phyloP scores from a whole-genome alignment of 1,140 invertebrate genomes.

The Drosophila rufa region DNA sequence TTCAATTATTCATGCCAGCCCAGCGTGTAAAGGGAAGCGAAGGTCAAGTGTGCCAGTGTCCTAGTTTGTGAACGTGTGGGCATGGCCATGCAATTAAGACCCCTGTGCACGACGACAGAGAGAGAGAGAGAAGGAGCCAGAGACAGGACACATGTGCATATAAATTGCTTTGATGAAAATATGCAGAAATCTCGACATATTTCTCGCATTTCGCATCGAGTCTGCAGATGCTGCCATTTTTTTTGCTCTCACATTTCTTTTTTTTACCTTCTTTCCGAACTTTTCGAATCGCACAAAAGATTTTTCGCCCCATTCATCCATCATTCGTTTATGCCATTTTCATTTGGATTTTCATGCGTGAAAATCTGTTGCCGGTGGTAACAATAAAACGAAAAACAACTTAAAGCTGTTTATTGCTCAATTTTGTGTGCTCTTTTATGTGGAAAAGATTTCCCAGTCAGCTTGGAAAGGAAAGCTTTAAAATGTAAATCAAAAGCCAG shows the following conservation, averaged over 20 bases:
- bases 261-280: conserved; percentile 14
- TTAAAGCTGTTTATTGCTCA: conserved; percentile 16
- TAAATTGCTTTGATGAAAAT: conserved; percentile 57
- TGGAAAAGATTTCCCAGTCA: not conserved
- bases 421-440: conserved; percentile 9
- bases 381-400: conserved; percentile 26
- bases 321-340: conserved; percentile 38
- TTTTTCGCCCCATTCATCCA: conserved; percentile 19
- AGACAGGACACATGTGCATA: conserved; percentile 47
- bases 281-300: conserved; percentile 9
- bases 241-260: too few relatives aligned
- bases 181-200: conserved; percentile 42
- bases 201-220: conserved; percentile 18
- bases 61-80: conserved; percentile 8
- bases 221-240: conserved; percentile 22
- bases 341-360: conserved; percentile 39
- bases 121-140: conserved; percentile 6
- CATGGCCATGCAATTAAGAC: conserved; percentile 56
- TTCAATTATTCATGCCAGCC: conserved; percentile 57
- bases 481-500: not conserved
- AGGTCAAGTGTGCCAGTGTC: conserved; percentile 45
- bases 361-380: conserved; percentile 36
- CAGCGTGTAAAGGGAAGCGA: conserved; percentile 17
- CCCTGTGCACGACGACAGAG: conserved; percentile 32
- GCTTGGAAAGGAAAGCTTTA: not conserved